Percentiles rank a stretch among this genome's conserved stretches.
phyloP scores from a whole-genome alignment of 2,888 invertebrate genomes.

The Ichneumoninae sp. region DNA sequence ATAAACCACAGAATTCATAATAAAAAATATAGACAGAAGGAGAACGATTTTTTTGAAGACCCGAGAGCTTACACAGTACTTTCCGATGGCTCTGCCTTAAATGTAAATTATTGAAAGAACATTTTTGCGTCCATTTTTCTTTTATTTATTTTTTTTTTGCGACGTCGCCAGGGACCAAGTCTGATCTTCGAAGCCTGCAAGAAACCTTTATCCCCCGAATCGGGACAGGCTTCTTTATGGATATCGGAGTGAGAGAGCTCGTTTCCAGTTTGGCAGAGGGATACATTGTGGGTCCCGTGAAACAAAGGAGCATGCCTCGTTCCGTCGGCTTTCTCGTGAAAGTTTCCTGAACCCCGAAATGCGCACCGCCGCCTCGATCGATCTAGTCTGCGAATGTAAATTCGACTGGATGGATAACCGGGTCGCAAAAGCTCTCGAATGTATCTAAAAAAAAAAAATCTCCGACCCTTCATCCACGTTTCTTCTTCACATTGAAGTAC shows the following conservation, averaged over 20 bases:
- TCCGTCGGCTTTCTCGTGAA: conserved; percentile 22
- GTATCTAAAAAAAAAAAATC: neutral
- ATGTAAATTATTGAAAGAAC: conserved; percentile 68
- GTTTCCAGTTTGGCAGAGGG: conserved; percentile 64
- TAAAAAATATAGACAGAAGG: no score
- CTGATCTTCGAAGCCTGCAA: conserved; percentile 45
- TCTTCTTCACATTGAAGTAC: neutral
- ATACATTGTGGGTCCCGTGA: conserved; percentile 63
- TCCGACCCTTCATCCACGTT: neutral
- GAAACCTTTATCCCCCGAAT: conserved; percentile 65
- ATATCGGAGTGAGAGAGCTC: conserved; percentile 45
- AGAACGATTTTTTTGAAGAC: neutral
- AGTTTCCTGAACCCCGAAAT: conserved; percentile 1
- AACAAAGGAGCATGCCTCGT: conserved; percentile 68
- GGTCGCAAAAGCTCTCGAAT: neutral
- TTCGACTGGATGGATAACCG: neutral
- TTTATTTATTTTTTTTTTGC: conserved; percentile 33
- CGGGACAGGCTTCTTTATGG: conserved; percentile 59
- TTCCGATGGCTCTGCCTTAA: neutral
- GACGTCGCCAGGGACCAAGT: conserved; percentile 18
- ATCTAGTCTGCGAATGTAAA: neutral
- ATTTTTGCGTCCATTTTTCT: conserved; percentile 25
- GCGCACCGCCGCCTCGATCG: neutral
- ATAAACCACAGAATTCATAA: no score
- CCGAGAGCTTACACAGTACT: neutral